Conservation (phyloP, 2,888 invertebrate species). For the Synanthedon tipuliformis region DNA sequence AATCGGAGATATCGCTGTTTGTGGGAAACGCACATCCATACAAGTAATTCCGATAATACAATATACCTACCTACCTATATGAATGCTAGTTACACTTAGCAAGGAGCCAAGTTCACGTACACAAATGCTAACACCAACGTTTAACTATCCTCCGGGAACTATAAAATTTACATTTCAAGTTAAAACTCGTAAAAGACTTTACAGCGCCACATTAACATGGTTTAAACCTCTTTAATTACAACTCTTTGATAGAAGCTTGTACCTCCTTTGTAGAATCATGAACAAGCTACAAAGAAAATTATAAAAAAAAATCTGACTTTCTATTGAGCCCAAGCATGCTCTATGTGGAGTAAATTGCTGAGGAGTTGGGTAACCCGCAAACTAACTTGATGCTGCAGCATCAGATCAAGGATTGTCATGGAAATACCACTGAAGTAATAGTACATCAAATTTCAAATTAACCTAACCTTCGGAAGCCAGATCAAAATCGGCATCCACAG, state of each 20-base stretch:
- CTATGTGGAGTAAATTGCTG: too few relatives aligned
- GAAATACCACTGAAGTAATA: too few relatives aligned
- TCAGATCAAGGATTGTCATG: too few relatives aligned
- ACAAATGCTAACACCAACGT: slow-evolving; percentile 14
- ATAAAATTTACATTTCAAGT: slow-evolving; percentile 50
- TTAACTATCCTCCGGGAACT: slow-evolving; percentile 16
- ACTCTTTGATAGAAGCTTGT: slow-evolving; percentile 16
- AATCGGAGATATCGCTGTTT: neutral
- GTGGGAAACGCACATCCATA: neutral
- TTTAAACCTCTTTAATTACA: slow-evolving; percentile 52
- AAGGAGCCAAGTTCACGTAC: slow-evolving; percentile 26
- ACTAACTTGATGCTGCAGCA: too few relatives aligned
- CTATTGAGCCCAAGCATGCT: too few relatives aligned
- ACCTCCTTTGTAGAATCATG: slow-evolving; percentile 11
- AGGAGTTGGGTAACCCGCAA: too few relatives aligned
- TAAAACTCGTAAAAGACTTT: slow-evolving; percentile 45
- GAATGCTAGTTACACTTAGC: neutral
- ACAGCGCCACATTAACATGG: slow-evolving; percentile 31
- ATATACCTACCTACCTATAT: neutral
- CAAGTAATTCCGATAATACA: neutral
- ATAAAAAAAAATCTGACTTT: too few relatives aligned
- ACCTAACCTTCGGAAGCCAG: too few relatives aligned
- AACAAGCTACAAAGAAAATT: slow-evolving; percentile 7
- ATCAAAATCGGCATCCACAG: too few relatives aligned
- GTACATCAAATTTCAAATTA: too few relatives aligned